These are phyloP conservation scores for Liolophura sinensis DNA, from an alignment of 1,140 invertebrate species.

Conservation along the genomic window DNA sequence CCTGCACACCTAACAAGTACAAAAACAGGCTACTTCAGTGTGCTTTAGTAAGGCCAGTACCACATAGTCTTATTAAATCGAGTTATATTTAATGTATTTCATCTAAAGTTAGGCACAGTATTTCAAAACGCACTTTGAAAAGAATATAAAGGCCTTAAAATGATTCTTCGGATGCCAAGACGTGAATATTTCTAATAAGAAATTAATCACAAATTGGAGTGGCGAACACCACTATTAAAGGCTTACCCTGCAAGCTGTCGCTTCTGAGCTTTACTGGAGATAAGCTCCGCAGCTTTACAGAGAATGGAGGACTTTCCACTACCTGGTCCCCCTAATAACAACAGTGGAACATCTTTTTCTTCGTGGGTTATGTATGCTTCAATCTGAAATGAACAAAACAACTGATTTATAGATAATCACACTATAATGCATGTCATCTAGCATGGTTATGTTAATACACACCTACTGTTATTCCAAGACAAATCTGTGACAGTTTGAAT, in stretches of 20 bases:
- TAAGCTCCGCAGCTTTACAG: conserved; percentile 38
- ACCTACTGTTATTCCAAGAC: neutral
- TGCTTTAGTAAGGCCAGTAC: neutral
- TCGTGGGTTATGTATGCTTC: conserved; percentile 47
- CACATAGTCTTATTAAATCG: too few species aligned
- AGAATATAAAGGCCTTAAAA: too few species aligned
- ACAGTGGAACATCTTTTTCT: conserved; percentile 49
- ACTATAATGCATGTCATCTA: neutral
- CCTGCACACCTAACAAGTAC: conserved; percentile 23
- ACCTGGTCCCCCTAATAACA: conserved; percentile 47
- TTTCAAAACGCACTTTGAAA: too few species aligned
- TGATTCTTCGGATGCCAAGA: too few species aligned
- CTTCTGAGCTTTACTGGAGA: conserved; percentile 29
- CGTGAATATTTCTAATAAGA: too few species aligned
- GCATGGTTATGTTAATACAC: neutral
- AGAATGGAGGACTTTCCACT: conserved; percentile 50
- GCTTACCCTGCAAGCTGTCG: conserved; percentile 35
- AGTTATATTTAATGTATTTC: too few species aligned
- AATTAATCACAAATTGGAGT: too few species aligned
- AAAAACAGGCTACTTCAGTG: neutral
- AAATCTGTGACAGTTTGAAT: too few species aligned
- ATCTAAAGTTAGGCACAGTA: too few species aligned
- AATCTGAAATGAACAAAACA: conserved; percentile 28
- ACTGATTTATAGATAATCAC: neutral
- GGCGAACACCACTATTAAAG: too few species aligned